phyloP scores from a whole-genome alignment of 2,113 vertebrate genomes.

The Sclerurus mexicanus region DNA sequence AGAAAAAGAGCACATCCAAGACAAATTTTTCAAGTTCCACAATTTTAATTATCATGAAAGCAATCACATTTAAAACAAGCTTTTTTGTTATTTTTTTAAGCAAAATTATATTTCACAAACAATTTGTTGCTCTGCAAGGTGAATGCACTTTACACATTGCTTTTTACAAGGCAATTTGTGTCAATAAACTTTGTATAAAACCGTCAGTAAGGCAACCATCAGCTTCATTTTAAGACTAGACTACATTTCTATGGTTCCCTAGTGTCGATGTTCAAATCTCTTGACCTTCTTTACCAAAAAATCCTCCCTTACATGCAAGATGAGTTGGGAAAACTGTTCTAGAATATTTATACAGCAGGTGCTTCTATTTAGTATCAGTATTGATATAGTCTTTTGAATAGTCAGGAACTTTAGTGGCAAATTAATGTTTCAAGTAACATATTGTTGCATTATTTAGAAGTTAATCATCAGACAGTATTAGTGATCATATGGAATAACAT shows the following conservation, averaged over 20 bases:
- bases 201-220: background rate
- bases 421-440: slow-evolving; percentile 39
- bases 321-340: background rate
- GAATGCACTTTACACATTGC: background rate
- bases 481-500: background rate
- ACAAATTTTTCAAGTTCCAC: background rate
- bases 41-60: background rate
- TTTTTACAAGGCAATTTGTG: background rate
- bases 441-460: slow-evolving; percentile 10
- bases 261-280: background rate
- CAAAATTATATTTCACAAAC: background rate
- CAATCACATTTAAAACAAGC: background rate
- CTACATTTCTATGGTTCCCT: background rate
- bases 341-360: slow-evolving; percentile 31
- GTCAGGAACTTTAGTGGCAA: slow-evolving; percentile 21
- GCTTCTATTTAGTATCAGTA: background rate
- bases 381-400: slow-evolving; percentile 36
- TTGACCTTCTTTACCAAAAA: slow-evolving; percentile 7
- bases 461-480: slow-evolving; percentile 10
- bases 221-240: background rate
- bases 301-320: background rate
- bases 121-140: background rate
- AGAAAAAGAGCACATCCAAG: background rate
- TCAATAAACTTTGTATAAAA: background rate
- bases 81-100: background rate